Evolutionary conservation across 2,888 invertebrate species (phyloP), one percentile per base, ranked within the genome.

Genomic region (Polia nebulosa): DNA sequence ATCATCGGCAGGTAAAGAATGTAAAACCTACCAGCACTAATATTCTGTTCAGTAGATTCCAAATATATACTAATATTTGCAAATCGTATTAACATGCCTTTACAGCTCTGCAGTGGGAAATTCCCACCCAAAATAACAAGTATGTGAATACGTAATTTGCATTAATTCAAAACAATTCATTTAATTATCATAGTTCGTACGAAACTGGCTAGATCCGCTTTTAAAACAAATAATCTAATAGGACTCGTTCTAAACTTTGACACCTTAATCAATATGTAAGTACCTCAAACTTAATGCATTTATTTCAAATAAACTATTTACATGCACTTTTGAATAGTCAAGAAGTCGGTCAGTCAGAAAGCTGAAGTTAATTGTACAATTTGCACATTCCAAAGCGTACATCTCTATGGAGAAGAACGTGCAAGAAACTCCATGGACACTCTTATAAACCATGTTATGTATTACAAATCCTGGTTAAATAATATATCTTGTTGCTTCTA

Each of bases 111-210:
- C 27, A 44, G 20, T 52, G 52, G 72, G 53, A 45, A 45, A 39
- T 53, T 53, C 72, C 78, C 44, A 41, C 27, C 39, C 17, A 71
- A 77, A 53, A 62, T 27, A 61, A 9, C 27, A n/a, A 49, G 20
- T 52, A 52, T 6, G 20, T 47, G 64, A 67, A 17, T 39, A 7
- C 13, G 29, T 32, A 36, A 47, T 60, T 59, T 34, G 11, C 20
- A 65, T 59, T 65, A 22, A 57, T 52, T 57, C n/a, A 49, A 57
- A 59, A 51, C 17, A 56, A 47, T 74, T 56, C 5, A 56, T 7
- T 47, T 8, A 52, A 74, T 57, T 56, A 79, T 20, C 55, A 74
- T 56, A 20, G 7, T 1, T 49, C 3, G 8, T 27, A 29, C 32
- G 15, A 36, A 36, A 51, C 55, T 49, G 47, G 25, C 22, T 8